A percentile compares a stretch with the other conserved stretches of the same genome.
Evolutionary conservation across 2,888 invertebrate genomes (phyloP).

Genomic region (Thecophora atra): DNA sequence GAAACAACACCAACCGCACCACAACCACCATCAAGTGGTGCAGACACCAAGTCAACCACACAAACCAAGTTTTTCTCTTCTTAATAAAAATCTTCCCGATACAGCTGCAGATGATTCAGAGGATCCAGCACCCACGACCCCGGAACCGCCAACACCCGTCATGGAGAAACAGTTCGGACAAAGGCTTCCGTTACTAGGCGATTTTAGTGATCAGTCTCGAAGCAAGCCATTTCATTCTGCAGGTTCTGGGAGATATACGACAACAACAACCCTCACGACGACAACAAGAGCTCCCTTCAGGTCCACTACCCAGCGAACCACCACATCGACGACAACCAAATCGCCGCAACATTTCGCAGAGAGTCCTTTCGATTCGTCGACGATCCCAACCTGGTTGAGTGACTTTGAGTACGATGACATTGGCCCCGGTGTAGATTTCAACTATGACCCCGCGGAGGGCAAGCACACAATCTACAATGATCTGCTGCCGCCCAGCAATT

Average conservation of each 20-base stretch:
- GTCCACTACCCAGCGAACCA: constrained; percentile 34
- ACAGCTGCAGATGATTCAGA: constrained; percentile 44
- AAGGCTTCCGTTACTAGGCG: constrained; percentile 45
- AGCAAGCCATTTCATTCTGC: constrained; percentile 30
- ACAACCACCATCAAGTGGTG: constrained; percentile 10
- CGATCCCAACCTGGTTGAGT: constrained; percentile 59
- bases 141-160: constrained; percentile 35
- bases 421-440: constrained; percentile 61
- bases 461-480: constrained; percentile 44
- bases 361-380: constrained; percentile 57
- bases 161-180: constrained; percentile 7
- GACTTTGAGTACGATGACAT: constrained; percentile 62
- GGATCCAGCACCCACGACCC: constrained; percentile 41
- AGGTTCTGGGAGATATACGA: constrained; percentile 25
- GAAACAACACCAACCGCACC: constrained; percentile 22
- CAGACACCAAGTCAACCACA: constrained; percentile 31
- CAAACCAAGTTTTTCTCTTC: constrained; percentile 19
- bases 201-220: constrained; percentile 33
- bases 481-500: constrained; percentile 44
- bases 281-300: constrained; percentile 15
- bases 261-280: constrained; percentile 38
- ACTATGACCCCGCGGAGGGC: constrained; percentile 46
- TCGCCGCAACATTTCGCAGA: constrained; percentile 43
- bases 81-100: constrained; percentile 40
- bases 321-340: constrained; percentile 47